Percentiles rank a stretch among this genome's conserved stretches.
phyloP scores from a whole-genome alignment of 2,888 invertebrate genomes.

The Pheosia tremula region DNA sequence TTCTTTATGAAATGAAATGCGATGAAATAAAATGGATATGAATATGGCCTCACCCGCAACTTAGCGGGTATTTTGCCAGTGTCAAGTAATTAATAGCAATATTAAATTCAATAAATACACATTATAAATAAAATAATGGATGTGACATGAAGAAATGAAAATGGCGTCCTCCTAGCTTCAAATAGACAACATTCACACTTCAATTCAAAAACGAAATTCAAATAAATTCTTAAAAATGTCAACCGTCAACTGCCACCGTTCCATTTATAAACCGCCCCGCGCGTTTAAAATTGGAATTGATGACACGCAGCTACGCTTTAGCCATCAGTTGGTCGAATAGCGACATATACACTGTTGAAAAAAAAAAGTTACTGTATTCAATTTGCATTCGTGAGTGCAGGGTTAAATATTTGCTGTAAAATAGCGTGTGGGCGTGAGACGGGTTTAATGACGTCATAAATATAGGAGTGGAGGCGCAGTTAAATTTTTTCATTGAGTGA shows the following conservation, averaged over 20 bases:
- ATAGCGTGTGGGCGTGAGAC: conserved; percentile 1
- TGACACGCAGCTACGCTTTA: conserved; percentile 13
- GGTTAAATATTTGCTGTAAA: conserved; percentile 8
- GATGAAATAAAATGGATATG: no score
- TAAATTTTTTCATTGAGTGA: not conserved
- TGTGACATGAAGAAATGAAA: no score
- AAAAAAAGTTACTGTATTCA: conserved; percentile 22
- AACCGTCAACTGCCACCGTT: conserved; percentile 1
- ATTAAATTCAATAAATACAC: no score
- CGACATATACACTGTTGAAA: conserved; percentile 5
- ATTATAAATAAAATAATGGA: no score
- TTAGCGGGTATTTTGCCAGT: no score
- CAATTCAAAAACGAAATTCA: not conserved
- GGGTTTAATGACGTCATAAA: conserved; percentile 2
- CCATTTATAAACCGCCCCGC: conserved; percentile 13
- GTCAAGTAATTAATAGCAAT: no score
- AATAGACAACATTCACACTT: not conserved
- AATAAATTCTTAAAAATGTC: not conserved
- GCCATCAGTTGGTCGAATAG: conserved; percentile 9
- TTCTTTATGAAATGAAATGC: no score
- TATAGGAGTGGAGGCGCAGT: not conserved
- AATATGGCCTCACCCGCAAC: no score
- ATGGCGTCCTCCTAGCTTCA: no score
- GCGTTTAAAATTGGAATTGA: conserved; percentile 26
- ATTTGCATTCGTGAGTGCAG: conserved; percentile 20